phyloP scores from a whole-genome alignment of 2,797 vertebrate genomes.

The Pseudochaenichthys georgianus region DNA sequence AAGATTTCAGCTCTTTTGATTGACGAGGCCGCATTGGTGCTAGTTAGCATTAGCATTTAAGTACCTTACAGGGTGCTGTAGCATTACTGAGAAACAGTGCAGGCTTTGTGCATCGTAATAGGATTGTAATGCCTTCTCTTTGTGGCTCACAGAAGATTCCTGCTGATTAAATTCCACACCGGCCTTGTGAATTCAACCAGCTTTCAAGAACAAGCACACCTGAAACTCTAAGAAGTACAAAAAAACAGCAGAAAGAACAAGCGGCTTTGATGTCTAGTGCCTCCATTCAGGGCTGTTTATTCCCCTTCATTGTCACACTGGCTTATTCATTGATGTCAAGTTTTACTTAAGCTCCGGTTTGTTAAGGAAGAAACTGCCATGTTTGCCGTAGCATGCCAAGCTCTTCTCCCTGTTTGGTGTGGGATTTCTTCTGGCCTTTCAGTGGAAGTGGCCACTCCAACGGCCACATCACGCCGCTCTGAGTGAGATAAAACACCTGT shows the following conservation, averaged over 20 bases:
- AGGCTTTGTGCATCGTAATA: conserved; percentile 82
- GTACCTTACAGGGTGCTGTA: conserved; percentile 57
- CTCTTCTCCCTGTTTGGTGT: conserved; percentile 46
- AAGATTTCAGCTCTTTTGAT: conserved; percentile 31
- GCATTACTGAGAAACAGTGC: conserved; percentile 73
- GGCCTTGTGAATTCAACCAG: conserved; percentile 69
- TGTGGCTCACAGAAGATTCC: conserved; percentile 76
- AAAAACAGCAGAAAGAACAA: neutral
- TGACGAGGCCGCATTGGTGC: conserved; percentile 7
- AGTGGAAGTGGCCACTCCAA: conserved; percentile 62
- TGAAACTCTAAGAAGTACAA: conserved; percentile 41
- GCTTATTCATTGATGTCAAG: conserved; percentile 55
- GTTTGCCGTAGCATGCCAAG: conserved; percentile 50
- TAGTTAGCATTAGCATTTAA: conserved; percentile 57
- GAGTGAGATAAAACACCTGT: conserved; percentile 81
- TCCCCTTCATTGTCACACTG: conserved; percentile 30
- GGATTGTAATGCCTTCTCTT: conserved; percentile 83
- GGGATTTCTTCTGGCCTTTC: conserved; percentile 62
- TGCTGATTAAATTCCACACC: conserved; percentile 79
- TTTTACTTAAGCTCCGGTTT: conserved; percentile 41
- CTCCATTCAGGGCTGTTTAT: conserved; percentile 26
- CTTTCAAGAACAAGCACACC: conserved; percentile 61
- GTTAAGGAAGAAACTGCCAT: conserved; percentile 32
- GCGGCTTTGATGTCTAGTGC: conserved; percentile 52
- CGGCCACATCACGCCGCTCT: conserved; percentile 60